Conservation (phyloP, 2,797 vertebrate genomes). For the Amblyopsis hoosieri region DNA sequence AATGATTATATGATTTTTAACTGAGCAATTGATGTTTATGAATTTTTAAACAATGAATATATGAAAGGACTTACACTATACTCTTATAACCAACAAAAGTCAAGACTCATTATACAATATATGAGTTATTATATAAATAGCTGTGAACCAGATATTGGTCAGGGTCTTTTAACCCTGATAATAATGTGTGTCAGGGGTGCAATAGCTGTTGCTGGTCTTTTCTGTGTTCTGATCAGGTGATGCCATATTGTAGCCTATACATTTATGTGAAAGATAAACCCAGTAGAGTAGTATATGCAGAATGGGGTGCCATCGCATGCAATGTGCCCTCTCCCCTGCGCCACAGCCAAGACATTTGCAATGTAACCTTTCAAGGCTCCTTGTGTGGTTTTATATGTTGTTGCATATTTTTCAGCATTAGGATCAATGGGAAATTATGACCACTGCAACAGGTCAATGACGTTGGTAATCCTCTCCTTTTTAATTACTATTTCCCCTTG, state of each 20-base stretch:
- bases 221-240: conserved; percentile 4
- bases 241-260: background rate
- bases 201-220: background rate
- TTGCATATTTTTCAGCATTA: conserved; percentile 98
- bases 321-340: conserved; percentile 15
- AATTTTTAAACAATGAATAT: too few relatives aligned
- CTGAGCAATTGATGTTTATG: too few relatives aligned
- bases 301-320: conserved; percentile 52
- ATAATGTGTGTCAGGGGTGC: conserved; percentile 24
- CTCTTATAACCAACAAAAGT: too few relatives aligned
- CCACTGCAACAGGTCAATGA: conserved; percentile 94
- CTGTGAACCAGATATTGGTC: background rate
- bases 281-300: conserved; percentile 2
- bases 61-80: too few relatives aligned
- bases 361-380: conserved; percentile 84
- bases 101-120: too few relatives aligned
- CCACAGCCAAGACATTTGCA: conserved; percentile 71
- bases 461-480: conserved; percentile 92
- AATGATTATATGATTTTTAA: too few relatives aligned
- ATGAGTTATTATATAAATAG: too few relatives aligned
- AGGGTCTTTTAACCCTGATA: conserved; percentile 14
- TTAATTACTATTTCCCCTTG: conserved; percentile 87
- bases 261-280: conserved; percentile 10
- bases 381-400: conserved; percentile 93
- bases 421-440: conserved; percentile 96